Percentiles rank a stretch among this genome's conserved stretches.
Conservation (phyloP, 2,888 invertebrate species). For the Agrochola lychnidis region DNA sequence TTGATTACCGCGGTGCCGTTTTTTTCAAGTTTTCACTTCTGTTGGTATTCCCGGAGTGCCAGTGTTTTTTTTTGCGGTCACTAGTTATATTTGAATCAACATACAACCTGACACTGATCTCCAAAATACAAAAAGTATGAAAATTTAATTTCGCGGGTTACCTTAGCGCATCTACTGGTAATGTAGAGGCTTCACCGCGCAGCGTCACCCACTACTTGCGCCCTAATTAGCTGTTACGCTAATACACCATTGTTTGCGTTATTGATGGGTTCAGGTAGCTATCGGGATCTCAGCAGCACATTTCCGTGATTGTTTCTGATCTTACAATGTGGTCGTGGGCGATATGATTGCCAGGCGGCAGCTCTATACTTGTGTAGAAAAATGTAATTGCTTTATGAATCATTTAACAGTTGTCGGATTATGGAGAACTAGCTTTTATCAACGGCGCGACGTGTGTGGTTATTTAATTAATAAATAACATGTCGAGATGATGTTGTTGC, state of each 20-base stretch:
- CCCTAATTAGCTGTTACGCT: constrained; percentile 52
- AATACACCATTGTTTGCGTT: constrained; percentile 62
- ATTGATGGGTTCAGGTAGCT: constrained; percentile 60
- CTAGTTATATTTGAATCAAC: not conserved
- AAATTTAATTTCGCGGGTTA: not conserved
- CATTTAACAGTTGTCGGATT: constrained; percentile 61
- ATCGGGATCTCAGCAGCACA: constrained; percentile 56
- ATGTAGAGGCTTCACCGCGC: not conserved
- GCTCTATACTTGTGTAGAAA: constrained; percentile 61
- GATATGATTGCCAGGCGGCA: constrained; percentile 65
- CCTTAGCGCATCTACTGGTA: not conserved
- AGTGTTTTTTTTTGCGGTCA: too few species aligned
- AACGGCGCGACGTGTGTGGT: not conserved
- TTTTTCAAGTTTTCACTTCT: too few species aligned
- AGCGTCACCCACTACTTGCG: constrained; percentile 47
- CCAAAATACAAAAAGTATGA: not conserved
- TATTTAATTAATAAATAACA: not conserved
- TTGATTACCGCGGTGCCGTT: too few species aligned
- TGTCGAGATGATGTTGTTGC: not conserved
- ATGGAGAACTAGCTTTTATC: constrained; percentile 47
- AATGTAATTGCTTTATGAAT: constrained; percentile 69
- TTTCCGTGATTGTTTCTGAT: constrained; percentile 68
- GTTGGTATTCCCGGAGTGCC: too few species aligned
- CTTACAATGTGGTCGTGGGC: constrained; percentile 65
- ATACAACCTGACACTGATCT: not conserved